These are phyloP conservation scores for Agrypnia vestita DNA, from an alignment of 1,140 invertebrate genomes.

Conservation along the genomic window DNA sequence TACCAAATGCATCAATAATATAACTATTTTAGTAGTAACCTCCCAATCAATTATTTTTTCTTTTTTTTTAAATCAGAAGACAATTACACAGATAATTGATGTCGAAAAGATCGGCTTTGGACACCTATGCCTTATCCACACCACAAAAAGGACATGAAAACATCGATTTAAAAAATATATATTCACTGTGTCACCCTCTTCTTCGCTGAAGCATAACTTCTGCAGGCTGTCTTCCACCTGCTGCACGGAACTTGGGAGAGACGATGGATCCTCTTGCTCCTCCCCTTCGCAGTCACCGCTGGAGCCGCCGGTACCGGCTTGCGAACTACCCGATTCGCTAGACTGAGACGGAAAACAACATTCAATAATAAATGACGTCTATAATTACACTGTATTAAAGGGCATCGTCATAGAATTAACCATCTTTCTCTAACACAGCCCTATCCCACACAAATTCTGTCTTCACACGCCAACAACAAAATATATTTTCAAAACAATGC, in stretches of 20 bases:
- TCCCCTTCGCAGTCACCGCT: constrained; percentile 66
- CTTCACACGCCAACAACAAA: not conserved
- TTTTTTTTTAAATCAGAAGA: too few species aligned
- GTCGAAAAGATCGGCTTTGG: too few species aligned
- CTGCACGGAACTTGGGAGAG: constrained; percentile 18
- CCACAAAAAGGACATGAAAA: too few species aligned
- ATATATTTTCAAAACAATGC: constrained; percentile 36
- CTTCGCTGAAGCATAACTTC: constrained; percentile 8
- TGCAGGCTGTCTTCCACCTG: not conserved
- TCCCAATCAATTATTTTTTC: too few species aligned
- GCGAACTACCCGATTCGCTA: constrained; percentile 34
- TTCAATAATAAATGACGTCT: not conserved
- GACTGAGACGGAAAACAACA: constrained; percentile 17
- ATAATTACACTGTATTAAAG: not conserved
- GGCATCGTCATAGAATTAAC: too few species aligned
- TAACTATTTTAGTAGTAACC: too few species aligned
- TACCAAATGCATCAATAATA: too few species aligned
- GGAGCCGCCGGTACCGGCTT: constrained; percentile 15
- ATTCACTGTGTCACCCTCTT: not conserved
- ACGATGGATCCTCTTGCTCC: constrained; percentile 67
- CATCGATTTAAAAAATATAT: too few species aligned
- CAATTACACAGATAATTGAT: too few species aligned
- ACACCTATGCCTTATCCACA: too few species aligned
- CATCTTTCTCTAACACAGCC: too few species aligned
- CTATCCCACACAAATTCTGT: too few species aligned